Base-by-base conservation (phyloP, 1,140 invertebrate genomes). In the Samia ricini region DNA sequence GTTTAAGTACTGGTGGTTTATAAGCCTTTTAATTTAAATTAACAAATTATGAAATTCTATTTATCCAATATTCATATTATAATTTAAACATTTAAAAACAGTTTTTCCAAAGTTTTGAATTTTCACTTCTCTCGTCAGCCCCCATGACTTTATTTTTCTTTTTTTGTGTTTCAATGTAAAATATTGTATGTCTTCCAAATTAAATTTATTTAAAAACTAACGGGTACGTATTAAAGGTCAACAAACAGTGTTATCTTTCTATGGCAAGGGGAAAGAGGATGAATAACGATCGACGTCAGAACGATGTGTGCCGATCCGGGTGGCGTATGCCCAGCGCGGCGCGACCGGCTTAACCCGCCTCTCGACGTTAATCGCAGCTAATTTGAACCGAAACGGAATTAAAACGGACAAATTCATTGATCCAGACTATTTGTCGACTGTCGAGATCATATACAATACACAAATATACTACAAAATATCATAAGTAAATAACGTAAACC, bases 211-310 rank as follows among this genome's bases (percentile, higher is more conserved):
- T 42, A 42, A 42, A 42, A 42, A 3, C 33, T 42, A 42, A 15
- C 33, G 10, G n/a, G 33, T 42, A 42, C 10, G 22, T 48, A 62
- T 63, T 19, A 69, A 76, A 71, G 72, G 71, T 77, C 61, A 72
- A 68, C 71, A 81, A 77, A 78, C 80, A 78, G 61, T 74, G 78
- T 63, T 79, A 83, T 79, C 75, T 81, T 73, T 66, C 65, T 56
- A 54, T 70, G 68, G 71, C 73, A 74, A 74, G 79, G 79, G 77
- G 73, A 58, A 74, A 65, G 64, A 68, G 76, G 74, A 81, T 85
- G 85, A 90, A 81, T 88, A 88, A 88, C 85, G 83, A 91, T 79
- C 77, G 89, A 77, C 90, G 92, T 93, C 93, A 91, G 71, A 85
- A 83, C 92, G 91, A 93, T 92, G 92, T 92, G 89, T 86, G 89